Evolutionary conservation across 2,113 vertebrate genomes (phyloP).

Genomic region (Loxodonta africana): DNA sequence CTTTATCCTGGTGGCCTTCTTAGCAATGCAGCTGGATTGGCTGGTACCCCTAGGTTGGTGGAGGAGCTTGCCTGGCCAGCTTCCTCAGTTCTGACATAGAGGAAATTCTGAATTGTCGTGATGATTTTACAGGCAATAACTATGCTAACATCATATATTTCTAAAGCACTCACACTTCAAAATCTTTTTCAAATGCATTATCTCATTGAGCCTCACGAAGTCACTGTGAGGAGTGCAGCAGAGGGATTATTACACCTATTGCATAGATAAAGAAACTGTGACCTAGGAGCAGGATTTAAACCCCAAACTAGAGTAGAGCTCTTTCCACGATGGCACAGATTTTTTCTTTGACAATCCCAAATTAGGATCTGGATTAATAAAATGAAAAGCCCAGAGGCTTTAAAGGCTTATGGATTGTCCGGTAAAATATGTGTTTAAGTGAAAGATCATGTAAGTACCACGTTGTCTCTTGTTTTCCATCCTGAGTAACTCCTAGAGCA

Average conservation of each 20-base stretch:
- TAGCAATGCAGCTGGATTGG: constrained; percentile 15
- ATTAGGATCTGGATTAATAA: constrained; percentile 21
- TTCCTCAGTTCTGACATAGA: neutral
- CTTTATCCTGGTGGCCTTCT: neutral
- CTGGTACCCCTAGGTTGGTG: neutral
- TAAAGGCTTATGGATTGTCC: neutral
- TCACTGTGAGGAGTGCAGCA: neutral
- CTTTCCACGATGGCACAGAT: neutral
- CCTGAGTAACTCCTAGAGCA: constrained; percentile 12
- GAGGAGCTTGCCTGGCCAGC: neutral
- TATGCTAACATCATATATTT: neutral
- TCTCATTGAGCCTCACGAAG: neutral
- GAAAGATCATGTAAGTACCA: neutral
- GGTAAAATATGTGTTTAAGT: constrained; percentile 40
- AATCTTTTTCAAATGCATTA: neutral
- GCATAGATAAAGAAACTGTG: neutral
- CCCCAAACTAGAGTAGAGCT: neutral
- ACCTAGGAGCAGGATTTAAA: neutral
- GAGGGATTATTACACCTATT: neutral
- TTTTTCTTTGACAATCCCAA: neutral
- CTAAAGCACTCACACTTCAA: neutral
- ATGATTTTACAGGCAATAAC: constrained; percentile 37
- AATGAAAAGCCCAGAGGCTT: constrained; percentile 47
- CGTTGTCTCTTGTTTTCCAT: constrained; percentile 5
- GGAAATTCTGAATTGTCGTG: neutral